Evolutionary conservation across 2,888 invertebrate genomes (phyloP).

Genomic region (Drosophila demipolita): DNA sequence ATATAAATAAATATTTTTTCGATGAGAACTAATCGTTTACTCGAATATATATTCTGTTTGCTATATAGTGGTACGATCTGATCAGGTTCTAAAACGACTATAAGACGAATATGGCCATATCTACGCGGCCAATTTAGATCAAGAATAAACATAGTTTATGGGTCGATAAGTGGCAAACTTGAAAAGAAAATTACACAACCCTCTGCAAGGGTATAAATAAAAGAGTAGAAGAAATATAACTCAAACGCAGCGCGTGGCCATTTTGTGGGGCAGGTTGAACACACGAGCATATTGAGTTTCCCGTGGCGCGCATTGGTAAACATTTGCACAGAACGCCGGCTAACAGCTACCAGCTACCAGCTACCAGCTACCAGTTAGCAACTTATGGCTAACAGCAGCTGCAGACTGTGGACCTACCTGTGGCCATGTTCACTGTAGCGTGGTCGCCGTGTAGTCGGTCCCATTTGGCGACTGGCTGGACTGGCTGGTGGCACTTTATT

Average conservation of each 20-base stretch:
- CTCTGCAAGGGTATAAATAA: not conserved
- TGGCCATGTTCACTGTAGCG: conserved; percentile 33
- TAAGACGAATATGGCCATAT: not conserved
- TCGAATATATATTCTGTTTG: not conserved
- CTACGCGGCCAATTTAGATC: too few relatives aligned
- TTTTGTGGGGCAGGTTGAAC: conserved; percentile 36
- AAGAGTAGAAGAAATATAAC: conserved; percentile 27
- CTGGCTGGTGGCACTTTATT: conserved; percentile 35
- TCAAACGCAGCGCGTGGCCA: conserved; percentile 63
- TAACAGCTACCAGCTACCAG: conserved; percentile 18
- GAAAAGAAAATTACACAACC: conserved; percentile 15
- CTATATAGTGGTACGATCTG: not conserved
- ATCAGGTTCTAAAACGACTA: not conserved
- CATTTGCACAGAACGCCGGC: conserved; percentile 59
- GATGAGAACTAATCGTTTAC: not conserved
- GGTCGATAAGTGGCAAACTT: not conserved
- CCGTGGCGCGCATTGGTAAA: conserved; percentile 68
- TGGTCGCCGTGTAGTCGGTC: conserved; percentile 17
- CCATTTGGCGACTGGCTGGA: not conserved
- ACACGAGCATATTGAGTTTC: conserved; percentile 74
- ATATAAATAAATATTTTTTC: not conserved
- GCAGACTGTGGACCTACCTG: conserved; percentile 10
- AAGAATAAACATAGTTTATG: not conserved
- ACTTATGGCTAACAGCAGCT: conserved; percentile 4
- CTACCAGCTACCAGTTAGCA: conserved; percentile 1